phyloP scores from a whole-genome alignment of 1,140 invertebrate species.

The Papilio polytes region DNA sequence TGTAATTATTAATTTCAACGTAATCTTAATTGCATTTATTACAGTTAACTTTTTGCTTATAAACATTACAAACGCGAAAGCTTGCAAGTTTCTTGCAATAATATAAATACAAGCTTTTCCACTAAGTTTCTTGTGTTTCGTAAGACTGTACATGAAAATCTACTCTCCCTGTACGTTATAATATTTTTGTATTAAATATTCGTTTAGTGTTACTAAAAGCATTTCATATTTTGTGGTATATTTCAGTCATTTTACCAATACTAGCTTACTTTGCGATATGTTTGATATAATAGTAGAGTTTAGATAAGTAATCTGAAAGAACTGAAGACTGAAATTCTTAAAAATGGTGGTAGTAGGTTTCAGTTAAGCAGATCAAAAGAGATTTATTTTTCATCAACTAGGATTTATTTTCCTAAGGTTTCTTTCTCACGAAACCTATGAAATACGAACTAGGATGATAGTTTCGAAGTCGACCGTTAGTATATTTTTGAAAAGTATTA shows the following conservation, averaged over 20 bases:
- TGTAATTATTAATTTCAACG: too few relatives aligned
- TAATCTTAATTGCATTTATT: too few relatives aligned
- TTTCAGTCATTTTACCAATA: not conserved
- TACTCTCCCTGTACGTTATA: not conserved
- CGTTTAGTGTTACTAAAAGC: not conserved
- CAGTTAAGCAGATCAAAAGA: not conserved
- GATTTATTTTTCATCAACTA: constrained; percentile 10
- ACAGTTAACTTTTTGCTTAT: not conserved
- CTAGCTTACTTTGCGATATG: not conserved
- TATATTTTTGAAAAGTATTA: too few relatives aligned
- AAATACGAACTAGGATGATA: not conserved
- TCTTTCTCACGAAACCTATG: not conserved
- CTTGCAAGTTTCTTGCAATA: constrained; percentile 4
- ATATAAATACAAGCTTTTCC: constrained; percentile 6
- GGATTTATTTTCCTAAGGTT: constrained; percentile 4
- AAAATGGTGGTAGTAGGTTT: not conserved
- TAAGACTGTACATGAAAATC: constrained; percentile 16
- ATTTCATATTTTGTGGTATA: not conserved
- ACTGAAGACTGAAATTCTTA: not conserved
- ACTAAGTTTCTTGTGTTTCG: constrained; percentile 10
- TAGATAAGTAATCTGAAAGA: not conserved
- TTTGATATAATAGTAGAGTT: not conserved
- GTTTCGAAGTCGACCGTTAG: not conserved
- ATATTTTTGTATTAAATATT: constrained; percentile 15
- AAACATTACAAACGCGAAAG: not conserved